Evolutionary conservation across 2,797 vertebrate species (phyloP), one percentile per base, ranked within the genome.

Genomic region (Betta splendens): DNA sequence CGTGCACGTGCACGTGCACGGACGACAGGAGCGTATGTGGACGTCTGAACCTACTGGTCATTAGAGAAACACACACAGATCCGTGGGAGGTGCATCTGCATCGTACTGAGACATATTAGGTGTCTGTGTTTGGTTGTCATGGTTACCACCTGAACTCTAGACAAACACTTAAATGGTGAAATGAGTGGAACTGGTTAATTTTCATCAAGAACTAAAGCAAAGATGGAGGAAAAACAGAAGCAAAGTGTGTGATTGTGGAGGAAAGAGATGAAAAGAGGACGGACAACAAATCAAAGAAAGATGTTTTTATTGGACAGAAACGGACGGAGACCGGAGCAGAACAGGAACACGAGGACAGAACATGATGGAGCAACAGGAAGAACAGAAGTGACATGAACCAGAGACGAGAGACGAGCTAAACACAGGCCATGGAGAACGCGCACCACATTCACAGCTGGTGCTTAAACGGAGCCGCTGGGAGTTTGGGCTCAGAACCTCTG

Each of bases 71-170:
- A 11, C 4, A n/a, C n/a, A n/a, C n/a, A n/a, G n/a, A n/a, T n/a
- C n/a, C n/a, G n/a, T 65, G 46, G 68, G 67, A 66, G 38, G 36
- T 16, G 57, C 61, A 56, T 54, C 39, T n/a, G 58, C 67, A 83
- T 81, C 86, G 64, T 18, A 35, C 85, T 88, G 87, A 60, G 61
- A 51, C 32, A 49, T 85, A 89, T 90, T 81, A 88, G 40, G 63
- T 16, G 43, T 69, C 69, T 57, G 80, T 69, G 58, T 84, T 71
- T 48, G 67, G 61, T n/a, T 13, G 44, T 61, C 62, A 48, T 20
- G 6, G n/a, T 3, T 22, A 38, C 55, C 47, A 28, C 11, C 51
- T 69, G 69, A 62, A 64, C 48, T 25, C 12, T 0, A 59, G 46
- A 38, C 7, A 55, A 36, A 58, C 44, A 40, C 44, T 44, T 23